Percentiles rank a stretch among this genome's conserved stretches.
Conservation (phyloP, 2,888 invertebrate genomes). For the Plemyria rubiginata region DNA sequence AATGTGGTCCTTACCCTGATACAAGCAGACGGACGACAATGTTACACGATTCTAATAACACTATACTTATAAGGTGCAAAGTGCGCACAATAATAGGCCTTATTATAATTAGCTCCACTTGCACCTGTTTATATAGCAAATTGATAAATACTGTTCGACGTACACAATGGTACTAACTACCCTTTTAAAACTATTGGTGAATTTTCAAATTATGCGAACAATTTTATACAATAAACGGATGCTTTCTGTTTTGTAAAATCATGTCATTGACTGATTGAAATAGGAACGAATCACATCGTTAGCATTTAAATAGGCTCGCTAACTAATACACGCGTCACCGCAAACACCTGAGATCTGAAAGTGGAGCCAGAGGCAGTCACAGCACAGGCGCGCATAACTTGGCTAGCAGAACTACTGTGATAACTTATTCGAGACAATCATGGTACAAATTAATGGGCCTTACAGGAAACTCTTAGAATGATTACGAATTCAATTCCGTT, state of each 20-base stretch:
- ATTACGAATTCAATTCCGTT: slow-evolving; percentile 27
- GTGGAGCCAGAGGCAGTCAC: background rate
- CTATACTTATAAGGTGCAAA: background rate
- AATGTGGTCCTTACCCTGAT: no score
- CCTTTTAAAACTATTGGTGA: no score
- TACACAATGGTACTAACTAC: background rate
- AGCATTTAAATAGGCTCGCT: no score
- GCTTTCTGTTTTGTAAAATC: no score
- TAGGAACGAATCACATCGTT: no score
- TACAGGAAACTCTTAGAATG: slow-evolving; percentile 2
- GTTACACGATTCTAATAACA: background rate
- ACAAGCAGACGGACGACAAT: background rate
- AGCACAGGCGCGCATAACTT: background rate
- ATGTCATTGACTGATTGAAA: no score
- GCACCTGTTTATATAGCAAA: background rate
- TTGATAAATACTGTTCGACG: background rate
- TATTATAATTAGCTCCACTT: background rate
- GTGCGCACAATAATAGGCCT: slow-evolving; percentile 4
- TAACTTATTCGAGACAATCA: background rate
- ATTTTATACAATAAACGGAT: no score
- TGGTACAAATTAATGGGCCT: slow-evolving; percentile 1
- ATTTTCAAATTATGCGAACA: no score
- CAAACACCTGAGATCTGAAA: background rate
- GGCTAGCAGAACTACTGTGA: background rate
- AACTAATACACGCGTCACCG: no score